These are phyloP conservation scores for Poecilia velifera DNA, from an alignment of 2,797 vertebrate species.

Conservation along the genomic window DNA sequence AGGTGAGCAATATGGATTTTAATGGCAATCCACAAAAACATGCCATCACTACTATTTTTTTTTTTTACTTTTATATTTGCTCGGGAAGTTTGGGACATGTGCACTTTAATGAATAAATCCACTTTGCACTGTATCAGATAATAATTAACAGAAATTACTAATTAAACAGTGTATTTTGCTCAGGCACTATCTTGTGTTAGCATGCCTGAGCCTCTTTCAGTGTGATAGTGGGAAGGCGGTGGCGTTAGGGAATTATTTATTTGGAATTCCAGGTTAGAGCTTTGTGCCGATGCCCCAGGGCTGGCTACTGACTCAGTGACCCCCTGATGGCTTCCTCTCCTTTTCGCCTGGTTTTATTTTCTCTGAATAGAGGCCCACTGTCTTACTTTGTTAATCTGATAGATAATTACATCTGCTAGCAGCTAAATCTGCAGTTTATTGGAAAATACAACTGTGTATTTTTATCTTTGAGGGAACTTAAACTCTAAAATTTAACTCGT, in stretches of 20 bases:
- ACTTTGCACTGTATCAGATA: conserved; percentile 31
- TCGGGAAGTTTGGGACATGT: neutral
- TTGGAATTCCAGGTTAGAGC: conserved; percentile 73
- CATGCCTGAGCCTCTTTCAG: conserved; percentile 8
- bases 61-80: too few species aligned
- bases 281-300: conserved; percentile 45
- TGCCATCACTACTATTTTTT: neutral
- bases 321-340: conserved; percentile 22
- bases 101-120: conserved; percentile 4
- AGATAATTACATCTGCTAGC: neutral
- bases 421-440: conserved; percentile 1
- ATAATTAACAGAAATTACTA: conserved; percentile 43
- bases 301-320: conserved; percentile 47
- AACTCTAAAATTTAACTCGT: neutral
- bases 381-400: conserved; percentile 13
- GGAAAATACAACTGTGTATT: neutral
- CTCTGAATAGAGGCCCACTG: conserved; percentile 10
- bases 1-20: neutral
- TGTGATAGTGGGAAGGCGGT: conserved; percentile 10
- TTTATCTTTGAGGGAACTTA: neutral
- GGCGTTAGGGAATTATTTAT: conserved; percentile 63
- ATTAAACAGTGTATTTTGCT: conserved; percentile 30
- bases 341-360: conserved; percentile 20
- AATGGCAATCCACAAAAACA: neutral
- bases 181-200: neutral